Conservation (phyloP, 2,113 vertebrate genomes). For the Baryphthengus martii region DNA sequence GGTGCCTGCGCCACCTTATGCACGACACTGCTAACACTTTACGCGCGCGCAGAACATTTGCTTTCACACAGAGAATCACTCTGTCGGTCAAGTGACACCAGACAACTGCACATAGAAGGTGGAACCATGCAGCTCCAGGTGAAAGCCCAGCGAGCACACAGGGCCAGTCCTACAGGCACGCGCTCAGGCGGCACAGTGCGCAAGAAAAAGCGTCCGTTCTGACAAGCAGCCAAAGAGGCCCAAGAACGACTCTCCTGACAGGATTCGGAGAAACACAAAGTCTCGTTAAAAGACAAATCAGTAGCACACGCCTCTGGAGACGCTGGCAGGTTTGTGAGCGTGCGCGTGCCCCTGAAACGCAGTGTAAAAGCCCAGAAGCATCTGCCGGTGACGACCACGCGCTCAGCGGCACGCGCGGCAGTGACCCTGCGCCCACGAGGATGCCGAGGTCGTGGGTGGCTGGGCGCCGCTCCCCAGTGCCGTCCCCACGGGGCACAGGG, state of each 20-base stretch:
- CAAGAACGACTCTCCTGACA: too few species aligned
- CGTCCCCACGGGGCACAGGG: too few species aligned
- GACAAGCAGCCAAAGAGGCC: fast-evolving
- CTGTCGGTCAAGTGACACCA: fast-evolving
- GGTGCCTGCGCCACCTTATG: fast-evolving
- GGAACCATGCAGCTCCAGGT: not conserved
- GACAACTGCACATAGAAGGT: not conserved
- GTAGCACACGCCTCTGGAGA: fast-evolving
- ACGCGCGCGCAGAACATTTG: fast-evolving
- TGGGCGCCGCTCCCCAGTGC: too few species aligned
- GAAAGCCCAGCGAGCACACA: fast-evolving
- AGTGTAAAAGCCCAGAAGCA: too few species aligned
- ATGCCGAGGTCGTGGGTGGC: too few species aligned
- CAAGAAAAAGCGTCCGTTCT: fast-evolving
- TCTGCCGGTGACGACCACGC: too few species aligned
- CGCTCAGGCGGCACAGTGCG: fast-evolving
- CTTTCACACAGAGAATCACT: not conserved
- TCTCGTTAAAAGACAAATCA: not conserved
- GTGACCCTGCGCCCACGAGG: too few species aligned
- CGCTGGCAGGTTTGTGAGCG: too few species aligned
- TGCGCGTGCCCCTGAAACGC: too few species aligned
- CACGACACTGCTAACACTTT: too few species aligned
- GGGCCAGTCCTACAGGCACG: not conserved
- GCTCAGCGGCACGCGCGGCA: too few species aligned
- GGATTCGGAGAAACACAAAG: not conserved